A percentile compares a stretch with the other conserved stretches of the same genome.
Conservation (phyloP, 2,888 invertebrate genomes). For the Meta bourneti region DNA sequence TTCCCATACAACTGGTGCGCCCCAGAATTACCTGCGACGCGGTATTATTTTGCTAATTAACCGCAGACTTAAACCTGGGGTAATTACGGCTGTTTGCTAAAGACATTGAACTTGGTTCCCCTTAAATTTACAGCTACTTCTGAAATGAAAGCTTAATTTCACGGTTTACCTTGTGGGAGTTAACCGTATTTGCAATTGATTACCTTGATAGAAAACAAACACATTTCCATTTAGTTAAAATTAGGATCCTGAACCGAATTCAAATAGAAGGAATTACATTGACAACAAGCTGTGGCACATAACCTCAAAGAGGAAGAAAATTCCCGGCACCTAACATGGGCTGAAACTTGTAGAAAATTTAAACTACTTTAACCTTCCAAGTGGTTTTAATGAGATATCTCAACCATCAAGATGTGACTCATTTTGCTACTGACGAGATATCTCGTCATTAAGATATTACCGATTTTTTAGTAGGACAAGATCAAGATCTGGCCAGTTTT, state of each 20-base stretch:
- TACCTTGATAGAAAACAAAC: conserved; percentile 39
- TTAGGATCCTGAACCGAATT: not conserved
- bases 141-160: conserved; percentile 35
- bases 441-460: too few species aligned
- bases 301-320: too few species aligned
- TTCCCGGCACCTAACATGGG: too few species aligned
- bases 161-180: conserved; percentile 1
- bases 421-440: too few species aligned
- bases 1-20: not conserved
- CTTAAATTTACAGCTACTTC: conserved; percentile 42
- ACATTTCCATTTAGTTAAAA: not conserved
- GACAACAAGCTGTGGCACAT: too few species aligned
- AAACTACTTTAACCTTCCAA: too few species aligned
- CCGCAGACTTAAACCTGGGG: conserved; percentile 20
- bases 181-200: conserved; percentile 52
- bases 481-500: too few species aligned
- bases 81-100: conserved; percentile 54
- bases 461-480: too few species aligned
- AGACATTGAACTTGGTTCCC: conserved; percentile 45
- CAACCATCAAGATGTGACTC: too few species aligned
- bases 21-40: conserved; percentile 8
- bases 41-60: conserved; percentile 57
- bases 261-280: too few species aligned
- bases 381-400: too few species aligned
- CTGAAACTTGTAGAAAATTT: too few species aligned